phyloP scores from a whole-genome alignment of 2,113 vertebrate species.

The Daubentonia madagascariensis region DNA sequence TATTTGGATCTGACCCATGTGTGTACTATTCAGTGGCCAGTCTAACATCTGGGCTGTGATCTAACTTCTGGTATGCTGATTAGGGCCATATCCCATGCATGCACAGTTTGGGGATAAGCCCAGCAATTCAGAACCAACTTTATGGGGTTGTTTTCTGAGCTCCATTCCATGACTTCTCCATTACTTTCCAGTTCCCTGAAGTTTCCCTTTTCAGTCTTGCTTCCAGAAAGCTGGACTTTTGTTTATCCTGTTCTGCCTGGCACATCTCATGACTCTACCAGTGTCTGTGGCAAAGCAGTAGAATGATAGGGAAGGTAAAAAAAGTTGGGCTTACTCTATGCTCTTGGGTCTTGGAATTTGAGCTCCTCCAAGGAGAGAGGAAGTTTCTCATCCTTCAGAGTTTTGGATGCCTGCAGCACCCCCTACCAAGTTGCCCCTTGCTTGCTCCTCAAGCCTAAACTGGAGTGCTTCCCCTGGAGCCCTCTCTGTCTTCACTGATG shows the following conservation, averaged over 20 bases:
- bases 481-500: not conserved
- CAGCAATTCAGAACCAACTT: not conserved
- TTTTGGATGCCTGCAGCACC: not conserved
- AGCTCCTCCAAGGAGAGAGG: not conserved
- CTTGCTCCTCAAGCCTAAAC: not conserved
- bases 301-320: not conserved
- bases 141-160: not conserved
- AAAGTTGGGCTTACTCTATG: accelerated
- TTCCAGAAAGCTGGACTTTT: not conserved
- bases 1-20: not conserved
- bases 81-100: not conserved
- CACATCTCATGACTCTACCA: not conserved
- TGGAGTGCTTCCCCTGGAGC: not conserved
- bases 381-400: not conserved
- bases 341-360: not conserved
- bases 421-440: not conserved
- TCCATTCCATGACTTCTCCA: not conserved
- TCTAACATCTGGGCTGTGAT: not conserved
- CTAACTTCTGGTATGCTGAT: not conserved
- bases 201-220: not conserved
- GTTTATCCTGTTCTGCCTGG: not conserved
- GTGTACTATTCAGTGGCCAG: not conserved
- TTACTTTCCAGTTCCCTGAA: not conserved
- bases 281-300: not conserved
- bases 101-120: not conserved